Evolutionary conservation across 23 tunicate species (phyloP).

Genomic region (Trididemnum clinides): DNA sequence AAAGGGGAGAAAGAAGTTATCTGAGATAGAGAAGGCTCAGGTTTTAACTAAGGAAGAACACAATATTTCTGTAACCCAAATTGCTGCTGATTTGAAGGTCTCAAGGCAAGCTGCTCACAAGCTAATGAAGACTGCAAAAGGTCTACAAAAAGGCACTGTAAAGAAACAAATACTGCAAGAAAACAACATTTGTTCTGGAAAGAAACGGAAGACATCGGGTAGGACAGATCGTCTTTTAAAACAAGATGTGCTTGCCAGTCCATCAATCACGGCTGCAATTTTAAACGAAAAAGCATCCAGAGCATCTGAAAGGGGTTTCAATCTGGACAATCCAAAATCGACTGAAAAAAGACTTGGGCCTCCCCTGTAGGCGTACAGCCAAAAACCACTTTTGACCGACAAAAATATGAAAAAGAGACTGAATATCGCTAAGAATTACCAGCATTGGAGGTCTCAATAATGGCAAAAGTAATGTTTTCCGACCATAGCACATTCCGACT

Average conservation of each 20-base stretch:
- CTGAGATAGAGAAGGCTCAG: constrained; percentile 20
- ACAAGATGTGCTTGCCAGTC: background rate
- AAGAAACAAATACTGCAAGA: no score
- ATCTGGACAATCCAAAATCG: constrained; percentile 20
- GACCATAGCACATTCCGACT: constrained; percentile 21
- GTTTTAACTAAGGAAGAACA: constrained; percentile 7
- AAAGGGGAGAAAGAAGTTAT: constrained; percentile 19
- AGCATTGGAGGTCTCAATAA: constrained; percentile 13
- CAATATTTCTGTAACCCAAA: background rate
- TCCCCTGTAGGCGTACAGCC: constrained; percentile 21
- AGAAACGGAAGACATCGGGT: background rate
- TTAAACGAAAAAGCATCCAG: constrained; percentile 21
- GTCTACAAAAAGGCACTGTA: background rate
- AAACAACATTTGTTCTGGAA: constrained; percentile 16
- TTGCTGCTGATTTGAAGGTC: constrained; percentile 12
- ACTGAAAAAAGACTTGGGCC: constrained; percentile 18
- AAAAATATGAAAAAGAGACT: constrained; percentile 14
- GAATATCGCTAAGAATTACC: constrained; percentile 7
- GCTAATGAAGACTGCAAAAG: constrained; percentile 16
- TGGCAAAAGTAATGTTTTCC: constrained; percentile 29
- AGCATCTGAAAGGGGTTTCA: constrained; percentile 5
- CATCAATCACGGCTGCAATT: background rate
- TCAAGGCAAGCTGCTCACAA: constrained; percentile 10
- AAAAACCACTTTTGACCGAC: constrained; percentile 18
- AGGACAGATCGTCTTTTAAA: constrained; percentile 18